These are phyloP conservation scores for Catagonus wagneri DNA, from an alignment of 2,113 vertebrate genomes.

Conservation along the genomic window DNA sequence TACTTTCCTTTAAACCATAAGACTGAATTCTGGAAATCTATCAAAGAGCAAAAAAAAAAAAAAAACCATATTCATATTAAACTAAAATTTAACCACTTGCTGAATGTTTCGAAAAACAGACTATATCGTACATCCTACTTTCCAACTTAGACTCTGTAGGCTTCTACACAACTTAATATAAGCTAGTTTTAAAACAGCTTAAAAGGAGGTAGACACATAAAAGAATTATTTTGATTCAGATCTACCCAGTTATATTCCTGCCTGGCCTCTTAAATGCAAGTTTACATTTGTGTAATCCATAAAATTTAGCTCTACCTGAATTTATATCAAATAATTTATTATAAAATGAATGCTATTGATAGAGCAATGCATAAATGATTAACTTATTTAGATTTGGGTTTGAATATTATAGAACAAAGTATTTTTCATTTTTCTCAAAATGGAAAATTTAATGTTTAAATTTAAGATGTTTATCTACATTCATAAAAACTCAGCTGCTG, in stretches of 20 bases:
- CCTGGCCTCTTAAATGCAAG: slow-evolving; percentile 3
- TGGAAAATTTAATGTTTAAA: no score
- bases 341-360: background rate
- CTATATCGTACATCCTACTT: background rate
- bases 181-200: slow-evolving; percentile 39
- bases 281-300: background rate
- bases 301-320: slow-evolving; percentile 12
- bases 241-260: background rate
- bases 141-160: background rate
- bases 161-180: background rate
- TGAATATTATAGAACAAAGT: background rate
- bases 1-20: background rate
- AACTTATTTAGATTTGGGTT: slow-evolving; percentile 38
- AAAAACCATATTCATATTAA: background rate
- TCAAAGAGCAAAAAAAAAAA: slow-evolving; percentile 21
- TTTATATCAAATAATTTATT: slow-evolving; percentile 6
- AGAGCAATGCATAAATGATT: background rate
- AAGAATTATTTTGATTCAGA: background rate
- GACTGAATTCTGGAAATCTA: slow-evolving; percentile 10
- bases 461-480: background rate
- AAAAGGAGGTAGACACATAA: background rate
- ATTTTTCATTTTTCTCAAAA: slow-evolving; percentile 32
- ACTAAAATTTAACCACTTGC: background rate
- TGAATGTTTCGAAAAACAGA: background rate
- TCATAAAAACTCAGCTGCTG: background rate